Base-by-base conservation (phyloP, 92 coral and sea anemone genomes). In the Porites divaricata region DNA sequence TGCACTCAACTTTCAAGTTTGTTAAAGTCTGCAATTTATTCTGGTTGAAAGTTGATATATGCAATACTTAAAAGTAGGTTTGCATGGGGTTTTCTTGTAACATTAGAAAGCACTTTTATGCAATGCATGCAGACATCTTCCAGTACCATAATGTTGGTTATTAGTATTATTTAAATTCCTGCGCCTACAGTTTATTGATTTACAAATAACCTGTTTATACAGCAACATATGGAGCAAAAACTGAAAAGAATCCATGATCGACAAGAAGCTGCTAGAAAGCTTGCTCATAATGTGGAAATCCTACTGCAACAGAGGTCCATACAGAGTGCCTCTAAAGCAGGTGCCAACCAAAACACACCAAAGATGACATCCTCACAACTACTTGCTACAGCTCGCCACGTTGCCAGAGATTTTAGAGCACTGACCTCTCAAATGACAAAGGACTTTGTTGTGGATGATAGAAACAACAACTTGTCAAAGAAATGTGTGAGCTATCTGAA, bases 251-350 rank as follows among this genome's bases (percentile, higher is more conserved):
- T 96, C 70, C 95, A 93, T 69, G 91, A 89, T n/a, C 86, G 98
- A 87, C 98, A 96, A 81, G 98, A 96, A 72, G 91, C 94, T 11
- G 94, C 97, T 12, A 87, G 89, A 89, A 95, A 89, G 84, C 97
- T 96, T 71, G 96, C 95, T 54, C 81, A 91, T 52, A 95, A 90
- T 67, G 99, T 96, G 15, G 99, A 95, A 72, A 80, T 90, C 57
- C 87, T 96, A 22, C 87, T 96, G 20, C 95, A 96, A 49, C 98
- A 95, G 74, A 79, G 93, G 80, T 88, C 91, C 28, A 88, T 95
- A 45, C 81, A 95, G n/a, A 67, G 72, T 63, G 94, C 92, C 48
- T 51, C 76, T 1, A 48, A 65, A 16, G 45, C 45, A 4, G 73
- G 74, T 10, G 17, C 52, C 21, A 61, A 63, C 50, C 67, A 69